phyloP scores from a whole-genome alignment of 2,888 invertebrate species.

The Stenichneumon culpator region DNA sequence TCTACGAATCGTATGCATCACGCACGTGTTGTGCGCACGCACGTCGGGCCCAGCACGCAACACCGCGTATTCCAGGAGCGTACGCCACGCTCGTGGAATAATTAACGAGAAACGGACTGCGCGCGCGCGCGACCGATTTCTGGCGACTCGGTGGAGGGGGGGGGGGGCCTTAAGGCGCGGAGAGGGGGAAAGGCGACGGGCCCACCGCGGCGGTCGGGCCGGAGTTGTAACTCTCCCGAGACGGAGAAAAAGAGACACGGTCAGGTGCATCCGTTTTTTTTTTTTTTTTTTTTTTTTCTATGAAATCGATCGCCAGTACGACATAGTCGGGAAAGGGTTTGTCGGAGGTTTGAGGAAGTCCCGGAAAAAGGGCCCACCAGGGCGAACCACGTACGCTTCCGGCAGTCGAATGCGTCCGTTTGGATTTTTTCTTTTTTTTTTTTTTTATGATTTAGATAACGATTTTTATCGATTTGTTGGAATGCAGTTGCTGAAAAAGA shows the following conservation, averaged over 20 bases:
- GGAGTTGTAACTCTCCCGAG: constrained; percentile 4
- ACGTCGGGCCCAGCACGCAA: constrained; percentile 52
- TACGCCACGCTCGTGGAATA: constrained; percentile 74
- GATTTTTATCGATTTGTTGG: not conserved
- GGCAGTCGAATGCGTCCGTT: not conserved
- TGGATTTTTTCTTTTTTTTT: not conserved
- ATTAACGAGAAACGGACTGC: constrained; percentile 71
- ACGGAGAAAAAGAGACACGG: not conserved
- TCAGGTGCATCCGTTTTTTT: constrained; percentile 40
- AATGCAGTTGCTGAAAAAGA: not conserved
- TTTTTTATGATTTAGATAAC: not conserved
- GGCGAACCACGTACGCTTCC: constrained; percentile 8
- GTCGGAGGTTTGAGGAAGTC: constrained; percentile 5
- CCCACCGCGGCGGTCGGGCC: constrained; percentile 47
- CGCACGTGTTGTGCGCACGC: constrained; percentile 51
- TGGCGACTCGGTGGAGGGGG: constrained; percentile 10
- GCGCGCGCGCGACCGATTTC: constrained; percentile 44
- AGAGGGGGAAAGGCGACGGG: constrained; percentile 3
- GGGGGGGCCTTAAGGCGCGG: constrained; percentile 8
- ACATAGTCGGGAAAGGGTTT: constrained; percentile 2
- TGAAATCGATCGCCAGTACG: constrained; percentile 22
- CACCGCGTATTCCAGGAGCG: constrained; percentile 74
- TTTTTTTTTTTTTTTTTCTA: constrained; percentile 6
- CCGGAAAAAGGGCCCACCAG: constrained; percentile 29
- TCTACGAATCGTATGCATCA: constrained; percentile 23